phyloP scores from a whole-genome alignment of 1,140 invertebrate genomes.

The Papilio polyxenes region DNA sequence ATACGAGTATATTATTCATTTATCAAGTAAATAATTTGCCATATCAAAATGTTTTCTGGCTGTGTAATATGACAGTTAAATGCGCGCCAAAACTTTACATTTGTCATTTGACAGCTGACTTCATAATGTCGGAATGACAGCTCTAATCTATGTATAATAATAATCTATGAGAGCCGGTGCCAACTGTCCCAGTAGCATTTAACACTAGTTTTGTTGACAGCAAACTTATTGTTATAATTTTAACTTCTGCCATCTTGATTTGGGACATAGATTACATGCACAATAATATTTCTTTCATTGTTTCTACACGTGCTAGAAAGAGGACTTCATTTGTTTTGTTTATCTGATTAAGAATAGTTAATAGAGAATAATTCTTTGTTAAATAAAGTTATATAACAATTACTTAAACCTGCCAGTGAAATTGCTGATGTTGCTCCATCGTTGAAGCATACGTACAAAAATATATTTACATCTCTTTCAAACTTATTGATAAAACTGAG shows the following conservation, averaged over 20 bases:
- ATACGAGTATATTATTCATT: neutral
- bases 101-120: conserved; percentile 25
- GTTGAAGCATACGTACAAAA: too few relatives aligned
- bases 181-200: conserved; percentile 29
- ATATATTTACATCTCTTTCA: too few relatives aligned
- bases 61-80: neutral
- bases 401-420: neutral
- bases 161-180: neutral
- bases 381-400: neutral
- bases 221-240: conserved; percentile 19
- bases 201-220: conserved; percentile 29
- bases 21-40: neutral
- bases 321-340: conserved; percentile 24
- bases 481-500: too few relatives aligned
- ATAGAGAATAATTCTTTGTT: neutral
- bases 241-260: conserved; percentile 7
- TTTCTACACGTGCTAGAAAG: neutral
- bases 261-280: conserved; percentile 15
- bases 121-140: conserved; percentile 19
- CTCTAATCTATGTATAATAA: neutral
- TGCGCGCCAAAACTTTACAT: conserved; percentile 32
- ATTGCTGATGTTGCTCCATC: neutral
- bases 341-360: neutral
- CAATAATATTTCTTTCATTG: neutral
- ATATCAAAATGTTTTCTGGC: conserved; percentile 8